These are phyloP conservation scores for Sinocyclocheilus grahami DNA, from an alignment of 2,113 vertebrate species.

Conservation along the genomic window DNA sequence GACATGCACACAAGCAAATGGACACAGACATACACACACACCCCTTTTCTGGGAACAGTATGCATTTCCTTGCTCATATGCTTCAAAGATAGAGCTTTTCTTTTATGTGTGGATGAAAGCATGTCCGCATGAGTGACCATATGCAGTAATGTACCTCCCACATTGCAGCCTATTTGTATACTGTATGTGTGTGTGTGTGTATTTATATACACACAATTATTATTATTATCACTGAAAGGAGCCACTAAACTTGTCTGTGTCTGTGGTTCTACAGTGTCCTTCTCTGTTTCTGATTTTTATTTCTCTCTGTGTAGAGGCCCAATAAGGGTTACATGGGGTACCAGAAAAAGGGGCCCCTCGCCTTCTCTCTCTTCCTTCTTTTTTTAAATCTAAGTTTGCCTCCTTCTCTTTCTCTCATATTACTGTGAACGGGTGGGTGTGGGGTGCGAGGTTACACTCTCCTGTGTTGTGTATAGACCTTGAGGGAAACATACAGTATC, in stretches of 20 bases:
- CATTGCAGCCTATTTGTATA: background rate
- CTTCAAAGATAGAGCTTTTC: background rate
- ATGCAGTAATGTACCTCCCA: constrained; percentile 3
- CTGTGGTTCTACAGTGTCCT: constrained; percentile 13
- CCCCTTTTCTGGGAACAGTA: background rate
- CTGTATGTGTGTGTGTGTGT: too few species aligned
- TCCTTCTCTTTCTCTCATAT: constrained; percentile 32
- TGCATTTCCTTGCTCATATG: constrained; percentile 18
- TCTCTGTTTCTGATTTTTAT: background rate
- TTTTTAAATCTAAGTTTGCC: background rate
- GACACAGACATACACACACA: constrained; percentile 27
- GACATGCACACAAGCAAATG: constrained; percentile 59
- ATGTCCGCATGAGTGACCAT: constrained; percentile 13
- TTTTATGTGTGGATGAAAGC: constrained; percentile 5
- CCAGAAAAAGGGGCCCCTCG: constrained; percentile 41
- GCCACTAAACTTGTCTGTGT: background rate
- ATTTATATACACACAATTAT: background rate
- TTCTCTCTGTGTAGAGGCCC: constrained; percentile 35
- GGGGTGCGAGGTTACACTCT: background rate
- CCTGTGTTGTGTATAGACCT: constrained; percentile 4
- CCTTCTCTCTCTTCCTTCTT: constrained; percentile 36
- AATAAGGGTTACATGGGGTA: constrained; percentile 40
- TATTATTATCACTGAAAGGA: background rate
- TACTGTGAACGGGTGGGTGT: constrained; percentile 19
- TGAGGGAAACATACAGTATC: constrained; percentile 25